A percentile compares a stretch with the other conserved stretches of the same genome.
Conservation (phyloP, 2,797 vertebrate species). For the Siniperca undulata region DNA sequence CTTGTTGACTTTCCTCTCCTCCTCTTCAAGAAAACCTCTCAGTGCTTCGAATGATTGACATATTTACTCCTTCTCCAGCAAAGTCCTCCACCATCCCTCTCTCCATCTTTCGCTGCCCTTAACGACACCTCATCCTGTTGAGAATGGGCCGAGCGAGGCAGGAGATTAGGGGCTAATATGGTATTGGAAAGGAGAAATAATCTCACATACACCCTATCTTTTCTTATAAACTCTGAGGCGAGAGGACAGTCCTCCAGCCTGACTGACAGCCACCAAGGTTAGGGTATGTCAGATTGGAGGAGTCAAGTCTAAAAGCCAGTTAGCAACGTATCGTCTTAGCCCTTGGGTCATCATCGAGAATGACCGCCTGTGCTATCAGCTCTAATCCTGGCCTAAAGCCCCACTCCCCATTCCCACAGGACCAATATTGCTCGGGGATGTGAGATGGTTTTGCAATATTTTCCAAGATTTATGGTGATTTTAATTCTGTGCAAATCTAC, state of each 20-base stretch:
- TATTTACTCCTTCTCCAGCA: constrained; percentile 58
- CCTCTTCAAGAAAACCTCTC: constrained; percentile 41
- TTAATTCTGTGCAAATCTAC: constrained; percentile 12
- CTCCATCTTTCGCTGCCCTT: constrained; percentile 52
- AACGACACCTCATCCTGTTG: constrained; percentile 64
- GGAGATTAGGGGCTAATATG: constrained; percentile 74
- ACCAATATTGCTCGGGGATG: constrained; percentile 17
- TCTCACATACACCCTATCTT: constrained; percentile 65
- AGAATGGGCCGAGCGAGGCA: constrained; percentile 61
- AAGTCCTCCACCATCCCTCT: constrained; percentile 59
- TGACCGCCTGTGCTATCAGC: constrained; percentile 53
- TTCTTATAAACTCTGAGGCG: constrained; percentile 55
- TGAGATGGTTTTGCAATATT: constrained; percentile 37
- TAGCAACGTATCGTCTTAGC: constrained; percentile 26
- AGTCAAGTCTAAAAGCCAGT: constrained; percentile 52
- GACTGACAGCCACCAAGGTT: constrained; percentile 71
- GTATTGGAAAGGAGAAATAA: constrained; percentile 68
- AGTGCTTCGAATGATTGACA: constrained; percentile 62
- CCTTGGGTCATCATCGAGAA: constrained; percentile 50
- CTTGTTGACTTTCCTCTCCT: constrained; percentile 47
- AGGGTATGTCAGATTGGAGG: constrained; percentile 41
- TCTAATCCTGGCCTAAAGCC: constrained; percentile 63
- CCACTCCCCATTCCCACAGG: constrained; percentile 1
- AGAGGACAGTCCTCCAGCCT: constrained; percentile 50
- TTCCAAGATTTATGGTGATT: constrained; percentile 29